Base-by-base conservation (phyloP, 1,140 invertebrate genomes). In the Bicyclus anynana region DNA sequence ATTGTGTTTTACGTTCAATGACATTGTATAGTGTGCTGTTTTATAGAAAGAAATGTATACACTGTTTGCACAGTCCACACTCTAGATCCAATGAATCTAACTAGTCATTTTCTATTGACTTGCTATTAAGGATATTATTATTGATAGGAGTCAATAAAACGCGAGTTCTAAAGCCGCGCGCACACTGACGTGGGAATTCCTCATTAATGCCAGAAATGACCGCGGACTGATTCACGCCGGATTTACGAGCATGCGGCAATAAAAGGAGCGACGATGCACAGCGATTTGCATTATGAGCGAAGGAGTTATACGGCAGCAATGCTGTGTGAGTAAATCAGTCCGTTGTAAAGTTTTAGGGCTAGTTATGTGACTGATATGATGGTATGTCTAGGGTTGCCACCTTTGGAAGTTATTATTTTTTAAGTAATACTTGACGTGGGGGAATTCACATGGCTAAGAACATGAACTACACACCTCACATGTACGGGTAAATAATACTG, bases 241-340 rank as follows among this genome's bases (percentile, higher is more conserved):
- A 68, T 69, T 72, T 64, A 62, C 23, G 23, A 23, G 23, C 7
- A 23, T 29, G 40, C 47, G 2, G 42, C 16, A 20, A 38, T 62
- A 62, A 62, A 62, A 46, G 14, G 40, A 35, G 14, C 17, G 59
- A 40, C 29, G 42, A 62, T 62, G 49, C 51, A 56, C 52, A 35
- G 42, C 48, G 59, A 62, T 62, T 62, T 62, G 59, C 59, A 62
- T 62, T 57, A 53, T 49, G 40, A 50, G 37, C 16, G 33, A 44
- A 44, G 42, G 42, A 44, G 42, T 44, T 44, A 44, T 14, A 44
- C 18, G 20, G 18, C 42, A 6, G 21, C 3, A 2, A 4, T 23
- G 42, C 37, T 18, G 48, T n/a, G n/a, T n/a, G n/a, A n/a, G 21
- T 57, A 57, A 57, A 57, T 56, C 54, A 57, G 47, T 16, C 23